These are phyloP conservation scores for Morpho achilles DNA, from an alignment of 2,888 invertebrate species.

Conservation along the genomic window DNA sequence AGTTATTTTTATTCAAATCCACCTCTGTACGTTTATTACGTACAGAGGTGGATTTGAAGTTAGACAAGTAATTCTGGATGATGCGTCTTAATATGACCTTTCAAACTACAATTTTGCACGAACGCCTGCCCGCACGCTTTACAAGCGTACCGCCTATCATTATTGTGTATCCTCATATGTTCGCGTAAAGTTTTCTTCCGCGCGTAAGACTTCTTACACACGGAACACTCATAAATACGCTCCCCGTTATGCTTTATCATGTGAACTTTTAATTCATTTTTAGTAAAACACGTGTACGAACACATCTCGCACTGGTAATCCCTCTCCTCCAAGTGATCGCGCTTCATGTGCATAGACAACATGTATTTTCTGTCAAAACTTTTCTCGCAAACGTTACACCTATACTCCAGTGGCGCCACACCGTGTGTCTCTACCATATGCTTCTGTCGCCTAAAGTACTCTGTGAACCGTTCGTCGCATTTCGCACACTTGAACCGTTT, in stretches of 20 bases:
- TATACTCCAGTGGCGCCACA: constrained; percentile 14
- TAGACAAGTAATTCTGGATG: constrained; percentile 8
- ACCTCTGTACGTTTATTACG: too few relatives aligned
- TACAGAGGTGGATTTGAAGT: too few relatives aligned
- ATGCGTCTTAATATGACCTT: constrained; percentile 29
- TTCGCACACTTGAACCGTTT: constrained; percentile 30
- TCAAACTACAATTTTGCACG: constrained; percentile 35
- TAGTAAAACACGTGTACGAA: constrained; percentile 43
- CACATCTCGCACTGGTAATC: constrained; percentile 30
- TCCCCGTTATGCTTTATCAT: constrained; percentile 48
- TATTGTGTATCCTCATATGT: constrained; percentile 33
- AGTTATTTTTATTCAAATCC: too few relatives aligned
- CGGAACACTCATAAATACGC: constrained; percentile 46
- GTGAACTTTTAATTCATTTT: constrained; percentile 46
- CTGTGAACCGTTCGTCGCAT: constrained; percentile 31
- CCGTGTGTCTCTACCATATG: constrained; percentile 30
- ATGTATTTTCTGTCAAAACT: constrained; percentile 25
- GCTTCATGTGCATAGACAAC: constrained; percentile 26
- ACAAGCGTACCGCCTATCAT: constrained; percentile 32
- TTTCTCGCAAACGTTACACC: constrained; percentile 33
- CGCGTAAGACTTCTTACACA: constrained; percentile 41
- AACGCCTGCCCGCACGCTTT: constrained; percentile 34
- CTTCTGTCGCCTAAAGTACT: constrained; percentile 26
- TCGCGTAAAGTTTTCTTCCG: constrained; percentile 29
- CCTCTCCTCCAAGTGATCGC: constrained; percentile 30